Base-by-base conservation (phyloP, 64 coral and sea anemone species). In the Platygyra sinensis region DNA sequence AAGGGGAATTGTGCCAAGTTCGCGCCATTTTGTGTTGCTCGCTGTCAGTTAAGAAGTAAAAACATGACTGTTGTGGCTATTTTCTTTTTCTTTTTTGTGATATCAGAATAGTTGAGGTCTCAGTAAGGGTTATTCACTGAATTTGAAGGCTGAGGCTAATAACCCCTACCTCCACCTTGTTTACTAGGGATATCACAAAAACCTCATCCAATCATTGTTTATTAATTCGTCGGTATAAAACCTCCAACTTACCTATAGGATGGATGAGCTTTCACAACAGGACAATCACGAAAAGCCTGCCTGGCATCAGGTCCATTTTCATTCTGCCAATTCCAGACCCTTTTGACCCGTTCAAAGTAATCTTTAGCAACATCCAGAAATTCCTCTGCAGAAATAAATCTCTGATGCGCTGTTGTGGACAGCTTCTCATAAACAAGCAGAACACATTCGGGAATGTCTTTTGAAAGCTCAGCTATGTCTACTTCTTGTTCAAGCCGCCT, bases 271-370 rank as follows among this genome's bases (percentile, higher is more conserved):
- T 95, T 95, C 11, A 95, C 83, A 8, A 74, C 89, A 28, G 82
- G 38, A 80, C 89, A 90, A 75, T 77, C 85, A 55, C 93, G 77
- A 62, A 87, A 95, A 52, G 73, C 74, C 11, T 31, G 63, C 28
- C 72, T 84, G 15, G 72, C 81, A 2, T 91, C 83, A 25, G 67
- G 4, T 3, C 93, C 93, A 80, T 80, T 55, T 82, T 91, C 82
- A 74, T 79, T 91, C 76, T 95, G 93, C 93, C 89, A 95, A 18
- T 87, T 79, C 93, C 93, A 95, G 0, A 95, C 93, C 20, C 29
- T 73, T 24, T 86, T 80, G 0, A 95, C 83, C 75, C 94, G 92
- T 82, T 57, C 69, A 29, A 89, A 78, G 75, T 95, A 95, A 36
- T 69, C 88, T 38, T 85, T 67, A 8, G 94, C 94, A 77, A 81